A percentile compares a stretch with the other conserved stretches of the same genome.
Conservation (phyloP, 2,888 invertebrate genomes). For the Epistrophe grossulariae region DNA sequence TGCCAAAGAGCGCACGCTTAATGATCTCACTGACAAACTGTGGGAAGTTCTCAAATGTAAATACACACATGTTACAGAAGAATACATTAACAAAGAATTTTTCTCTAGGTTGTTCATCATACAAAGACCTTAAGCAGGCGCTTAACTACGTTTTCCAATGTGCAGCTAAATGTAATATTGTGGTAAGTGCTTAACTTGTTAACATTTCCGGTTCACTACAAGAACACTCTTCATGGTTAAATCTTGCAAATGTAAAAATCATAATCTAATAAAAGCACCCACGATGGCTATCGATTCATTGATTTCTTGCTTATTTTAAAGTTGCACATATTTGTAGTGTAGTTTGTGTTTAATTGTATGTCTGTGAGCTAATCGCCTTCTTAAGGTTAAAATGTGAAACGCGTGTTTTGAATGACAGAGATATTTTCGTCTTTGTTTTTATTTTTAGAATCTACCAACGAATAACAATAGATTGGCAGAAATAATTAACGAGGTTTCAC, state of each 20-base stretch:
- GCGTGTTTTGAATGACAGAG: neutral
- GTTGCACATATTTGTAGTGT: neutral
- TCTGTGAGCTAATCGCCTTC: slow-evolving; percentile 30
- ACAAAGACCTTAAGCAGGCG: slow-evolving; percentile 81
- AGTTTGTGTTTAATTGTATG: slow-evolving; percentile 15
- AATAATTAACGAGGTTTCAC: slow-evolving; percentile 82
- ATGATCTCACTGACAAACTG: slow-evolving; percentile 82
- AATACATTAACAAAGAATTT: neutral
- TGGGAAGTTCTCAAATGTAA: slow-evolving; percentile 82
- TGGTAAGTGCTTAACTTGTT: slow-evolving; percentile 78
- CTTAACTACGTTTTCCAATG: slow-evolving; percentile 82
- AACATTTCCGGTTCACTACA: slow-evolving; percentile 50
- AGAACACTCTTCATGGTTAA: slow-evolving; percentile 32
- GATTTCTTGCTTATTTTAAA: slow-evolving; percentile 8
- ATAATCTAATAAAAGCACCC: slow-evolving; percentile 65
- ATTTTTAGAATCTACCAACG: slow-evolving; percentile 82
- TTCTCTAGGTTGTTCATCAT: slow-evolving; percentile 80
- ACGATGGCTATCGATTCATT: slow-evolving; percentile 44
- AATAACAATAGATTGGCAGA: slow-evolving; percentile 83
- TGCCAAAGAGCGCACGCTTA: slow-evolving; percentile 78
- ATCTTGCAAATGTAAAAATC: slow-evolving; percentile 16
- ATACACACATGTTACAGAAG: neutral
- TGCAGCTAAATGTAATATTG: slow-evolving; percentile 82
- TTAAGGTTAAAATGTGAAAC: neutral
- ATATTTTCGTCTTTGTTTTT: slow-evolving; percentile 21